Conservation (phyloP, 1,140 invertebrate genomes). For the Drosophila bocki region DNA sequence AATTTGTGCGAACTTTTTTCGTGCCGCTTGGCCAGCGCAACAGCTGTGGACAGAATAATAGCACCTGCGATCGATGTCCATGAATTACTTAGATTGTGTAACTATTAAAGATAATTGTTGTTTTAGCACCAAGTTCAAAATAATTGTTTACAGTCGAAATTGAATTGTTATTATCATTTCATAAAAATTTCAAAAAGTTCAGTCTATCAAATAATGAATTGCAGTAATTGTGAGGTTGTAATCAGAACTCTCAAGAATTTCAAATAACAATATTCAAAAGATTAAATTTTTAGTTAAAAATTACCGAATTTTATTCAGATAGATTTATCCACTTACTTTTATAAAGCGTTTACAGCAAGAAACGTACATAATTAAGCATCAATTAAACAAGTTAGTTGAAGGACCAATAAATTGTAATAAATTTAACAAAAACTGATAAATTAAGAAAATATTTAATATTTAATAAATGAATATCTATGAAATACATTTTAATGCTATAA, state of each 20-base stretch:
- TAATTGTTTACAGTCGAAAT: not conserved
- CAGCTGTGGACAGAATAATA: slow-evolving; percentile 6
- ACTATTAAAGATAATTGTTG: not conserved
- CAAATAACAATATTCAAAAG: too few species aligned
- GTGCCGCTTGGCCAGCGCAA: slow-evolving; percentile 42
- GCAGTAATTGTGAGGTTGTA: too few species aligned
- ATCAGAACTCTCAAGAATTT: too few species aligned
- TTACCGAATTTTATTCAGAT: too few species aligned
- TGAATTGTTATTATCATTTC: not conserved
- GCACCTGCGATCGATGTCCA: not conserved
- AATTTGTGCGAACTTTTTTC: slow-evolving; percentile 57
- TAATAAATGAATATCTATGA: not conserved
- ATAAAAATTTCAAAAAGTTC: not conserved
- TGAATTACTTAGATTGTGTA: not conserved
- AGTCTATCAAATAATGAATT: not conserved
- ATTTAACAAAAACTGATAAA: too few species aligned
- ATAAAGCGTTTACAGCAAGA: too few species aligned
- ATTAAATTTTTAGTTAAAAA: too few species aligned
- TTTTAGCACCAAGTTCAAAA: not conserved
- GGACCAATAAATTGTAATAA: too few species aligned
- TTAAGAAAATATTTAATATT: not conserved
- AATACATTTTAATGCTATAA: not conserved
- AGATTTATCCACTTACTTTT: too few species aligned
- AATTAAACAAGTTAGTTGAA: too few species aligned
- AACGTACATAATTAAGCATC: too few species aligned